phyloP scores from a whole-genome alignment of 2,888 invertebrate species.

The Xanthia icteritia region DNA sequence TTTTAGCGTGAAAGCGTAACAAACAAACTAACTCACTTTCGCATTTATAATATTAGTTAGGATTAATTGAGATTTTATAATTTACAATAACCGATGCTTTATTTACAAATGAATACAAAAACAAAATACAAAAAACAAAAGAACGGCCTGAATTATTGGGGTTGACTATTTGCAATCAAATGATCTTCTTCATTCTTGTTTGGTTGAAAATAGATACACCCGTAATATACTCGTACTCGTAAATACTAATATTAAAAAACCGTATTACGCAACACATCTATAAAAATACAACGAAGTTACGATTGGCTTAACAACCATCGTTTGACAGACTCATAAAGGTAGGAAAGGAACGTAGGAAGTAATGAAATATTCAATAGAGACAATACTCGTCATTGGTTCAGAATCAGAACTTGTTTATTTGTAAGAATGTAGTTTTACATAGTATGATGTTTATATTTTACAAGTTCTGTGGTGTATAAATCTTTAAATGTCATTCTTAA shows the following conservation, averaged over 20 bases:
- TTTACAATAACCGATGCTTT: neutral
- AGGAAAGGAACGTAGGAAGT: slow-evolving; percentile 38
- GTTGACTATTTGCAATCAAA: slow-evolving; percentile 28
- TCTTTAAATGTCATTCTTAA: neutral
- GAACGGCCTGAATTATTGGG: neutral
- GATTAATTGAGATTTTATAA: neutral
- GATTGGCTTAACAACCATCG: slow-evolving; percentile 52
- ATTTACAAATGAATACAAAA: neutral
- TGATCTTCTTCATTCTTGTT: slow-evolving; percentile 17
- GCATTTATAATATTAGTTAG: too few species aligned
- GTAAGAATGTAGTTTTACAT: neutral
- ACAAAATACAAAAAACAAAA: neutral
- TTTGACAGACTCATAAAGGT: slow-evolving; percentile 52
- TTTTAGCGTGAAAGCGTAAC: too few species aligned
- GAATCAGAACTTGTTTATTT: neutral
- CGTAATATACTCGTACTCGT: slow-evolving; percentile 46
- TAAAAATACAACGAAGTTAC: slow-evolving; percentile 50
- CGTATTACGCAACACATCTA: slow-evolving; percentile 48
- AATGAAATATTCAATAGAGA: slow-evolving; percentile 66
- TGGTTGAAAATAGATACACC: slow-evolving; percentile 14
- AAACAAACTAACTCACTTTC: too few species aligned
- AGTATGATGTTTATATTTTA: neutral
- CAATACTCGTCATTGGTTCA: slow-evolving; percentile 63
- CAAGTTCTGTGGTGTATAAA: neutral
- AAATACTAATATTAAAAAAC: slow-evolving; percentile 56